Percentiles rank a stretch among this genome's conserved stretches.
Evolutionary conservation across 2,113 vertebrate species (phyloP).

Genomic region (Ceyx melanurus): DNA sequence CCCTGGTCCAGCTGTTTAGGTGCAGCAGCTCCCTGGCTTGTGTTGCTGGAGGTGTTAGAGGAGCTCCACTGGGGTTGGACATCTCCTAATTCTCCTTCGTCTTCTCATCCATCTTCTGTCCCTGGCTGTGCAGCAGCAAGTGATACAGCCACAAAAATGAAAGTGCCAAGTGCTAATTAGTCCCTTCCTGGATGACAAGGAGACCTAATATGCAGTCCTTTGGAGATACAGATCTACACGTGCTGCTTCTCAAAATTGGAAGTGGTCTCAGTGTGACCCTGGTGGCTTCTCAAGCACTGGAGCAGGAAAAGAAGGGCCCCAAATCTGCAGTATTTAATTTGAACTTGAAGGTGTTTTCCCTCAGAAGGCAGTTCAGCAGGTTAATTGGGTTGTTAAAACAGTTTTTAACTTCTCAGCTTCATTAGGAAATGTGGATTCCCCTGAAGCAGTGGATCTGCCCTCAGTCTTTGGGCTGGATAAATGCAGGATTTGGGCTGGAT

Average conservation of each 20-base stretch:
- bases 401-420: not conserved
- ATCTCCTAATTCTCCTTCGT: not conserved
- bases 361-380: not conserved
- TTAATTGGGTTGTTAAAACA: constrained; percentile 10
- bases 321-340: not conserved
- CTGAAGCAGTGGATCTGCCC: not conserved
- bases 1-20: not conserved
- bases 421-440: not conserved
- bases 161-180: not conserved
- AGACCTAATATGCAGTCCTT: not conserved
- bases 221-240: not conserved
- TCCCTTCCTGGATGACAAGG: not conserved
- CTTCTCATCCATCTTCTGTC: not conserved
- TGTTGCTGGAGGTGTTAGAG: not conserved
- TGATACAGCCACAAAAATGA: not conserved
- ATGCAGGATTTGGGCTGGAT: not conserved
- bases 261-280: not conserved
- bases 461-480: not conserved
- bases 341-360: not conserved
- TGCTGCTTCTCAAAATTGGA: not conserved
- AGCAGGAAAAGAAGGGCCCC: fast-evolving
- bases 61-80: not conserved
- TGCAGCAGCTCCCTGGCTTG: not conserved
- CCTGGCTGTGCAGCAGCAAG: not conserved
- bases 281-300: not conserved